A percentile compares a stretch with the other conserved stretches of the same genome.
Conservation (phyloP, 1,140 invertebrate species). For the Gyrodactylus bullatarudis region DNA sequence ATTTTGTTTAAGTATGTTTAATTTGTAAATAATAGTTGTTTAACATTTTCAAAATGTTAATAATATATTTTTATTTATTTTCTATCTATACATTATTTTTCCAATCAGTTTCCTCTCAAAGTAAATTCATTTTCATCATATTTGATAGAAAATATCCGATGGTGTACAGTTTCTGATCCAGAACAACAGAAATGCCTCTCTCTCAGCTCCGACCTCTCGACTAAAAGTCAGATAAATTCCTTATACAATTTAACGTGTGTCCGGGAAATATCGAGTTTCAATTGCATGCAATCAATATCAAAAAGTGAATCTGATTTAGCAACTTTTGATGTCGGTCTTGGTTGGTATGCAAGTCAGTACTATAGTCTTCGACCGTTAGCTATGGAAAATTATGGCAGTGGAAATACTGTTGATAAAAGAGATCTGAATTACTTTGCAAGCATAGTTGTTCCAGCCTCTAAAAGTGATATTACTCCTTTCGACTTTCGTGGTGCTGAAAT, state of each 20-base stretch:
- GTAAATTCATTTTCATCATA: too few relatives aligned
- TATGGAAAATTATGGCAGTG: slow-evolving; percentile 1
- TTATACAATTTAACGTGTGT: slow-evolving; percentile 32
- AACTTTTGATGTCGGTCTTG: slow-evolving; percentile 15
- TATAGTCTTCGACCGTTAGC: background rate
- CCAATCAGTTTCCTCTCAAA: too few relatives aligned
- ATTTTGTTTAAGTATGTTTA: too few relatives aligned
- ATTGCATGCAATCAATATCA: slow-evolving; percentile 44
- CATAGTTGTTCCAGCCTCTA: background rate
- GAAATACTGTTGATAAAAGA: background rate
- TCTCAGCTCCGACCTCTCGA: slow-evolving; percentile 50
- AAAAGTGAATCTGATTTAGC: slow-evolving; percentile 29
- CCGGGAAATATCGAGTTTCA: slow-evolving; percentile 41
- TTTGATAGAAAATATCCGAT: slow-evolving; percentile 12
- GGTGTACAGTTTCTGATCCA: slow-evolving; percentile 51
- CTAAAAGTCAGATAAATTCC: slow-evolving; percentile 33
- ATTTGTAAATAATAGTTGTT: too few relatives aligned
- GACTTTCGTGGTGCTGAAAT: background rate
- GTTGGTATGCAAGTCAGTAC: slow-evolving; percentile 2
- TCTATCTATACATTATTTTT: too few relatives aligned
- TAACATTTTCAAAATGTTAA: too few relatives aligned
- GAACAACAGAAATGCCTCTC: slow-evolving; percentile 64
- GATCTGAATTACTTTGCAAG: background rate
- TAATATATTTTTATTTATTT: too few relatives aligned
- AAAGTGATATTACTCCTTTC: background rate